Base-by-base conservation (phyloP, 1,140 invertebrate species). In the Pseudomyrmex cubaensis region DNA sequence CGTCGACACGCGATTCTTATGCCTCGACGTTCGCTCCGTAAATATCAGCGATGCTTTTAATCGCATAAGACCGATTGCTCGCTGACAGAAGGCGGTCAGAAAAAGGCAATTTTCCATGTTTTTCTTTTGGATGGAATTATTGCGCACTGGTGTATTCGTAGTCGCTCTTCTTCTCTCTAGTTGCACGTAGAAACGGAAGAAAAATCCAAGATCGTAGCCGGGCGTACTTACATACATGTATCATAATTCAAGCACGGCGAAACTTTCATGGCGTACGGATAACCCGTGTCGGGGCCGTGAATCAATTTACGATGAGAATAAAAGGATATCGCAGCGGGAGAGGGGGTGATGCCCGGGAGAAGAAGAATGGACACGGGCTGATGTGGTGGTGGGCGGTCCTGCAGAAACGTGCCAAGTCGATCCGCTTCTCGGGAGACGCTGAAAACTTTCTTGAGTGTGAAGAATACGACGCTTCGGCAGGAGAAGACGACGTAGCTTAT, bases 241-340 rank as follows among this genome's bases (percentile, higher is more conserved):
- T 72, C 66, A 85, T 74, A 82, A 88, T 64, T 87, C 86, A 73
- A 66, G 5, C 35, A 72, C 48, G 61, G 25, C 35, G 73, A 87
- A 88, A 88, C 22, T 87, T 87, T 85, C 52, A 44, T 20, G 57
- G 74, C 52, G 48, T 48, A 69, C 59, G 52, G 35, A 56, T 46
- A 61, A 72, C 48, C 56, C 50, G 25, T 48, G 73, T 62, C 52
- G 63, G 74, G 48, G 25, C 54, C 62, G 83, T 85, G 77, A 87
- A 87, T 88, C 87, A 83, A 87, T 88, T 87, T 87, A 85, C 66
- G 78, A 87, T 64, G 74, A 85, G 82, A 88, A 85, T 83, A 89
- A 87, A 85, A 83, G 76, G 84, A 83, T 87, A 75, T 61, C 69
- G 82, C 61, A n/a, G 2, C 61, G 83, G 61, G 59, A 48, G 35